phyloP scores from a whole-genome alignment of 1,140 invertebrate species.

The Pseudoatta argentina region DNA sequence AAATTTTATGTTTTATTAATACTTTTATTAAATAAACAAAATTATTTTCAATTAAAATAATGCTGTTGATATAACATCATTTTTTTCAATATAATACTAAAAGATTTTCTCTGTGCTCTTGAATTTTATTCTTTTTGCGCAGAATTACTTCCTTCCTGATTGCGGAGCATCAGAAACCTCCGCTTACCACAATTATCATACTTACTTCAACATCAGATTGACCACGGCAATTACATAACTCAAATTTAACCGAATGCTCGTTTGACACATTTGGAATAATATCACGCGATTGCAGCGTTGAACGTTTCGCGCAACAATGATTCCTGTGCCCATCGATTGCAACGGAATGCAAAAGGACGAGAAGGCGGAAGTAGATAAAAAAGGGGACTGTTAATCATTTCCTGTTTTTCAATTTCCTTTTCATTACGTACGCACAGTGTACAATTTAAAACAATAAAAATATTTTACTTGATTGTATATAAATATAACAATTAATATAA shows the following conservation, averaged over 20 bases:
- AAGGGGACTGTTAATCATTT: constrained; percentile 56
- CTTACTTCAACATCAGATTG: constrained; percentile 7
- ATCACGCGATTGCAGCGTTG: constrained; percentile 27
- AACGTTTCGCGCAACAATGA: constrained; percentile 38
- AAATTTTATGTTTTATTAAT: no score
- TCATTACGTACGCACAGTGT: neutral
- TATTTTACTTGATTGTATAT: neutral
- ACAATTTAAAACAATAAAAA: neutral
- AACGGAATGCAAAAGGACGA: constrained; percentile 40
- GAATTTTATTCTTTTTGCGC: neutral
- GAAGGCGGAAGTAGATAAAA: constrained; percentile 46
- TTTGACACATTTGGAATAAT: constrained; percentile 35
- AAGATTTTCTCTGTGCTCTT: neutral
- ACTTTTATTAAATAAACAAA: no score
- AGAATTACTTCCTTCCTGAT: constrained; percentile 21
- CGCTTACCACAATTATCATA: constrained; percentile 14
- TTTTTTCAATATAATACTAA: neutral
- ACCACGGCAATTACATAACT: constrained; percentile 17
- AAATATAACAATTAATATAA: neutral
- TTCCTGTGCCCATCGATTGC: neutral
- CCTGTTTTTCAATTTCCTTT: constrained; percentile 63
- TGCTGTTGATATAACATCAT: no score
- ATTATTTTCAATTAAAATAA: no score
- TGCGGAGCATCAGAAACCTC: neutral
- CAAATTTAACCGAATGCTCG: constrained; percentile 26